phyloP scores from a whole-genome alignment of 2,797 vertebrate species.

The Premnoplex brunnescens region DNA sequence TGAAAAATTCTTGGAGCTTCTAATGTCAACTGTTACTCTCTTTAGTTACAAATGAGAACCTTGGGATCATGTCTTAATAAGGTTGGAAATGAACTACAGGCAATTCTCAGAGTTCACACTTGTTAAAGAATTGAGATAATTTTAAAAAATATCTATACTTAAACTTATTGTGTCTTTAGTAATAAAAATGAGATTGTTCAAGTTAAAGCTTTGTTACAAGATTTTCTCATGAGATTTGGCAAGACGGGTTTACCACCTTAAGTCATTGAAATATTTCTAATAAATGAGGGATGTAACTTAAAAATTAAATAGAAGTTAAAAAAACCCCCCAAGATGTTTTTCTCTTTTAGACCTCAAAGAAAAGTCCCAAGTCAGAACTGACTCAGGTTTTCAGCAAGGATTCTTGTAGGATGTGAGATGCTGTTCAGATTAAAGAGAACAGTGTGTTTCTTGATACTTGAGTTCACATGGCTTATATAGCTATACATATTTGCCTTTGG shows the following conservation, averaged over 20 bases:
- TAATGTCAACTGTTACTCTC: background rate
- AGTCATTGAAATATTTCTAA: background rate
- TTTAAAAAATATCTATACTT: background rate
- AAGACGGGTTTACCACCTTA: background rate
- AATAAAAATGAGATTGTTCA: background rate
- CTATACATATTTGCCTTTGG: background rate
- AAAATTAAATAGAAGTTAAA: background rate
- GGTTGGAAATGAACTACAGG: background rate
- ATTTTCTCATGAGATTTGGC: background rate
- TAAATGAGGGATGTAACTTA: background rate
- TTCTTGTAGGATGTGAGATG: background rate
- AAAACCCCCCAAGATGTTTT: background rate
- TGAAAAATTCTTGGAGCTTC: background rate
- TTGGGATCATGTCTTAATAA: background rate
- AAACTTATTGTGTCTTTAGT: background rate
- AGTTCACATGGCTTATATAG: background rate
- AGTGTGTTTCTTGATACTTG: background rate
- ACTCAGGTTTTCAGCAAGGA: background rate
- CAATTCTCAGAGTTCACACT: background rate
- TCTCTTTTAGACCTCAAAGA: background rate
- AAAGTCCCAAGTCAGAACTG: background rate
- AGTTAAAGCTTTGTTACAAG: background rate
- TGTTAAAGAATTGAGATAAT: background rate
- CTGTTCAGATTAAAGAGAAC: background rate
- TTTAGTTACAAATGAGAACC: background rate